phyloP scores from a whole-genome alignment of 2,113 vertebrate genomes.

The Mobula hypostoma region DNA sequence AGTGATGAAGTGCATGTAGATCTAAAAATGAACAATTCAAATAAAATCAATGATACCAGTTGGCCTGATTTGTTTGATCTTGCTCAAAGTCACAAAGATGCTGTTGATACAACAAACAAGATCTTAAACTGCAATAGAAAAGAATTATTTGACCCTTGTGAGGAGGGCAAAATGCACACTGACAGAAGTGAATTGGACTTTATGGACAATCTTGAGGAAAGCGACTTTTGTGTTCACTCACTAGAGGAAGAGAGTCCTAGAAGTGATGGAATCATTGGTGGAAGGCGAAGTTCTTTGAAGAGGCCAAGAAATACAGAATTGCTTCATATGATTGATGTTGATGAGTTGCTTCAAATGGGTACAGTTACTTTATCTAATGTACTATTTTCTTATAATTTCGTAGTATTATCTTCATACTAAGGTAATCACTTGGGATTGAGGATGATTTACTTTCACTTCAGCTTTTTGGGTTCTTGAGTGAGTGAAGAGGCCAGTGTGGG shows the following conservation, averaged over 20 bases:
- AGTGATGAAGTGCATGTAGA: conserved; percentile 51
- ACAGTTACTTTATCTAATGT: conserved; percentile 33
- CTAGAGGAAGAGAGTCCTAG: conserved; percentile 51
- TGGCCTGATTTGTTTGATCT: conserved; percentile 47
- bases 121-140: conserved; percentile 41
- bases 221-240: conserved; percentile 40
- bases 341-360: conserved; percentile 49
- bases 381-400: neutral
- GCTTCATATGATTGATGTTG: conserved; percentile 39
- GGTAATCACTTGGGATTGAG: no score
- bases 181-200: conserved; percentile 55
- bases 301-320: conserved; percentile 42
- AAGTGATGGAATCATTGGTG: conserved; percentile 58
- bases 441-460: no score
- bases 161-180: conserved; percentile 42
- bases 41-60: neutral
- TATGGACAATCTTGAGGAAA: conserved; percentile 40
- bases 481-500: no score
- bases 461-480: no score
- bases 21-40: conserved; percentile 37
- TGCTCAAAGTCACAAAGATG: conserved; percentile 48
- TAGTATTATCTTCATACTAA: no score
- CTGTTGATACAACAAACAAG: conserved; percentile 42
- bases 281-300: conserved; percentile 60
- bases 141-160: conserved; percentile 26